Percentiles rank a stretch among this genome's conserved stretches.
Conservation (phyloP, 1,140 invertebrate species). For the Epicauta chinensis region DNA sequence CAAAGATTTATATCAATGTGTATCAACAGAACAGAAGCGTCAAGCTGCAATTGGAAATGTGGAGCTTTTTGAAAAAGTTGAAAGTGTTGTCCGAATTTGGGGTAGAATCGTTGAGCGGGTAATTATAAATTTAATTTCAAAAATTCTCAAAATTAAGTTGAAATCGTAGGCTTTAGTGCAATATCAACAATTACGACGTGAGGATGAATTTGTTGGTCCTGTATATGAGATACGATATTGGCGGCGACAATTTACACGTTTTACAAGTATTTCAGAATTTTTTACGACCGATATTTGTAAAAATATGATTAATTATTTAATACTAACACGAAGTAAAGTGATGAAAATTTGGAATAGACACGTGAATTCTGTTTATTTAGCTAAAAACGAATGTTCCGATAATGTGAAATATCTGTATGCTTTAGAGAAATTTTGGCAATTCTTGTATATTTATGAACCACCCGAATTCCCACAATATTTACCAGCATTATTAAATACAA, state of each 20-base stretch:
- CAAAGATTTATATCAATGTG: slow-evolving; percentile 48
- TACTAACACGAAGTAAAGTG: slow-evolving; percentile 57
- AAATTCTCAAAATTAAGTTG: neutral
- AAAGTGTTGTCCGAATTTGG: slow-evolving; percentile 54
- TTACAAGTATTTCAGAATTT: slow-evolving; percentile 75
- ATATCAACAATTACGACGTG: slow-evolving; percentile 69
- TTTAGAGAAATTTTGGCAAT: slow-evolving; percentile 78
- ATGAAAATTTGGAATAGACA: slow-evolving; percentile 71
- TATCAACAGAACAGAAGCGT: slow-evolving; percentile 38
- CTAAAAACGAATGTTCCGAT: slow-evolving; percentile 76
- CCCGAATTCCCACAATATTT: slow-evolving; percentile 63
- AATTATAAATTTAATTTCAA: neutral
- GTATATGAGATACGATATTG: slow-evolving; percentile 75
- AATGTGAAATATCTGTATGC: slow-evolving; percentile 85
- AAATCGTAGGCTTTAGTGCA: slow-evolving; percentile 53
- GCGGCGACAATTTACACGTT: slow-evolving; percentile 68
- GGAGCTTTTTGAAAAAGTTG: slow-evolving; percentile 48
- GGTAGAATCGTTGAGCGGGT: slow-evolving; percentile 59
- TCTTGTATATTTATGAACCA: slow-evolving; percentile 71
- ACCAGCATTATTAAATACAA: slow-evolving; percentile 62
- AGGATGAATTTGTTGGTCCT: slow-evolving; percentile 74
- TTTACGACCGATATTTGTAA: slow-evolving; percentile 58
- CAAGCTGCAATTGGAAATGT: slow-evolving; percentile 46
- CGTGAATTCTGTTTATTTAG: slow-evolving; percentile 63
- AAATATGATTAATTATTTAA: slow-evolving; percentile 60